Evolutionary conservation across 2,888 invertebrate genomes (phyloP), one percentile per base, ranked within the genome.

Genomic region (Aplocera efformata): DNA sequence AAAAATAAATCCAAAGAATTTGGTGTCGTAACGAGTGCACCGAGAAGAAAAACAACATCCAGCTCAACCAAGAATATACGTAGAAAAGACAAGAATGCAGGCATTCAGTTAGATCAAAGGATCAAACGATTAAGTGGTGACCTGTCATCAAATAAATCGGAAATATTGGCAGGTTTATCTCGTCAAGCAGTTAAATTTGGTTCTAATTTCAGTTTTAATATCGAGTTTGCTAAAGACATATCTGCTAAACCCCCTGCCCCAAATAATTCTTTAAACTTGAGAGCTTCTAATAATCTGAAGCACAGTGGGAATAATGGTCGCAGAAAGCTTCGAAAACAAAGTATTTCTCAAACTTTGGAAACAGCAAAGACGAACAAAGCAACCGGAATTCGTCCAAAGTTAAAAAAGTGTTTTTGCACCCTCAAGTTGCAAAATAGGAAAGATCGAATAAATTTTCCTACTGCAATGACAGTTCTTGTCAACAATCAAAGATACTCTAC

Each of bases 391-490:
- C 42, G 38, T n/a, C 58, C 63, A 9, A 52, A 57, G 10, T 33
- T 68, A n/a, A 69, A 67, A 49, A 56, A 60, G 36, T 68, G 72
- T 51, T 65, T 67, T 35, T 68, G 66, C 44, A 63, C 66, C 17
- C 42, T 66, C 9, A 58, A 63, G 40, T 56, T 66, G 36, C 55
- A 59, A 42, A 63, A 64, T 32, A 32, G 39, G 27, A 46, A 27
- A 29, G 22, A 10, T 7, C 10, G n/a, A 9, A 43, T 26, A 8
- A 21, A 33, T 25, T 22, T 26, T 3, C 28, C 30, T 2, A 48
- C 36, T 20, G 24, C 36, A 22, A 47, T 47, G 42, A 42, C 47
- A 6, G 20, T 42, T n/a, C 13, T 31, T 7, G 1, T 42, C 5
- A 10, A 41, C 26, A 26, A 34, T 28, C 7, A 17, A 17, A 17